These are phyloP conservation scores for Bathynomus jamesi DNA, from an alignment of 1,140 invertebrate species.

Conservation along the genomic window DNA sequence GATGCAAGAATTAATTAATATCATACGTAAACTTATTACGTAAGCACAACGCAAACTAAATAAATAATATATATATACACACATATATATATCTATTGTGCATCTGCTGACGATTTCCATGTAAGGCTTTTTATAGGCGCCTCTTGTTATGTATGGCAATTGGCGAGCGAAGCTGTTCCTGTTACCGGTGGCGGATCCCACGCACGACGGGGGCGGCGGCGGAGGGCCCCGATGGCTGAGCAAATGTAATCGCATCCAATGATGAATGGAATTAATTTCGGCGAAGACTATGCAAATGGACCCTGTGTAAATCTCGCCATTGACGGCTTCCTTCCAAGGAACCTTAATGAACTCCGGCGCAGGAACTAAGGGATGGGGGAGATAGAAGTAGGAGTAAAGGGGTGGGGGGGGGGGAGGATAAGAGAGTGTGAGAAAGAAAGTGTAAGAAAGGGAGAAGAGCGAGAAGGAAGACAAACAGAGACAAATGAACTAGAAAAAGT, in stretches of 20 bases:
- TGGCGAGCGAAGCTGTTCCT: background rate
- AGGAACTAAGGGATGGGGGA: background rate
- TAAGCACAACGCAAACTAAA: too few relatives aligned
- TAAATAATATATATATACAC: background rate
- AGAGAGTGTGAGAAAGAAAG: background rate
- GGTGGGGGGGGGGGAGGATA: background rate
- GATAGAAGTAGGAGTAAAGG: background rate
- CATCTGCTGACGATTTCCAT: background rate
- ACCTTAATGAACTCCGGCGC: background rate
- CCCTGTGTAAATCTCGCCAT: background rate
- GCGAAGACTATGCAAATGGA: background rate
- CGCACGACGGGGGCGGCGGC: too few relatives aligned
- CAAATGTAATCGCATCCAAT: background rate
- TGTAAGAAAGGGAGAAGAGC: background rate
- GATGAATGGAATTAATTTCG: background rate
- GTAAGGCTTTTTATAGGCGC: background rate
- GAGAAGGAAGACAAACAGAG: background rate
- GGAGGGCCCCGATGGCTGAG: background rate
- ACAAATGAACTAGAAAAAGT: background rate
- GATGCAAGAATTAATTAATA: too few relatives aligned
- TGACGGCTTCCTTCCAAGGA: background rate
- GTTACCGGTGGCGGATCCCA: background rate
- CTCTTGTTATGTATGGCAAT: background rate
- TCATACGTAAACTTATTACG: too few relatives aligned
- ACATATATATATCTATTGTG: background rate